Evolutionary conservation across 2,797 vertebrate species (phyloP), one percentile per base, ranked within the genome.

Genomic region (Sebastes baramenuke): DNA sequence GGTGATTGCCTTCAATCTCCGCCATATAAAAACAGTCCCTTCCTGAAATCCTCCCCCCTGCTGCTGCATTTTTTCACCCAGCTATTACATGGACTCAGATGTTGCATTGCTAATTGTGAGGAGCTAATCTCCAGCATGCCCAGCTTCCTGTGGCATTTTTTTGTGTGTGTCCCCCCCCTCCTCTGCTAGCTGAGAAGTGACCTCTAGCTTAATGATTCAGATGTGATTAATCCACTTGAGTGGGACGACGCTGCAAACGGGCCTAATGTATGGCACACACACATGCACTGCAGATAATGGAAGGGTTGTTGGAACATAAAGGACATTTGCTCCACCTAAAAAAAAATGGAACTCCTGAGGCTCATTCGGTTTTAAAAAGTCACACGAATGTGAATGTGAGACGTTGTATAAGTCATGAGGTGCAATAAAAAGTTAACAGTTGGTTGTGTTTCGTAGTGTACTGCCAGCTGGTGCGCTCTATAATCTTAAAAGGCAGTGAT

Each of bases 121-220:
- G 49, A 82, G 86, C 81, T 92, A 89, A 89, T 93, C 84, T 90
- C 61, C 75, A 65, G 65, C 72, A 67, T 72, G 68, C 76, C 56
- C 73, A 30, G 76, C 81, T 89, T 89, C 78, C 75, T 83, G 71
- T 71, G 72, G 24, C 77, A 71, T 82, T 75, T 83, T 71, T 59
- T 67, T 68, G 3, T 20, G 46, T 49, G 42, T 16, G 13, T 14
- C 11, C 25, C 27, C 6, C 18, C 59, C 67, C 49, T 24, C 59
- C 56, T 49, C 75, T 77, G 65, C 82, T 79, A 84, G 77, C 86
- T 87, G 80, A 87, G 84, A 88, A 89, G 81, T 95, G 92, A 95
- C 94, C 94, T 91, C 91, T 88, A 85, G 80, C 79, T 92, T 94
- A 91, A 94, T 93, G 93, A 94, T 93, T 95, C 87, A 89, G 79